These are phyloP conservation scores for Microchirus variegatus DNA, from an alignment of 2,797 vertebrate genomes.

Conservation along the genomic window DNA sequence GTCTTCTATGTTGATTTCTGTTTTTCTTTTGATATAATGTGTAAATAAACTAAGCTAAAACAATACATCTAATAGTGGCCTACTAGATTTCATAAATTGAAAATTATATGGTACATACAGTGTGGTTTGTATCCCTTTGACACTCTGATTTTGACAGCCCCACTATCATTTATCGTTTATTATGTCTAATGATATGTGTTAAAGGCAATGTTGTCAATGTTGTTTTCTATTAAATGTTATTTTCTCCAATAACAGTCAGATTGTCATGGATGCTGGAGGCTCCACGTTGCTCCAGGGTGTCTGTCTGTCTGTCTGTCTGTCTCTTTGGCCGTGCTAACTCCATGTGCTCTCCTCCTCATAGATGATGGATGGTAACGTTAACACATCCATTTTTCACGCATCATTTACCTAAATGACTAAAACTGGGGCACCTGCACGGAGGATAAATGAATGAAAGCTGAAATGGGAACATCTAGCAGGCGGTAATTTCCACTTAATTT, in stretches of 20 bases:
- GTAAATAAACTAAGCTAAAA: too few species aligned
- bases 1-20: too few species aligned
- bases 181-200: too few species aligned
- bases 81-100: too few species aligned
- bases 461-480: not conserved
- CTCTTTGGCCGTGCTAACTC: not conserved
- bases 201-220: not conserved
- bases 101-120: too few species aligned
- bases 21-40: too few species aligned
- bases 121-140: too few species aligned
- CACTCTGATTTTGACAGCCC: too few species aligned
- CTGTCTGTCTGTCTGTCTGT: too few species aligned
- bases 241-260: not conserved
- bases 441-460: constrained; percentile 4
- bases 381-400: constrained; percentile 33
- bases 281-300: not conserved
- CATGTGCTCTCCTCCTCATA: constrained; percentile 25
- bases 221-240: not conserved
- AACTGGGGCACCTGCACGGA: constrained; percentile 13
- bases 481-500: not conserved
- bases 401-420: constrained; percentile 35
- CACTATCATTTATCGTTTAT: too few species aligned
- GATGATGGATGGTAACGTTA: constrained; percentile 41
- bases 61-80: too few species aligned
- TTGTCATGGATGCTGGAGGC: not conserved